These are phyloP conservation scores for Atractosteus spatula DNA, from an alignment of 2,113 vertebrate genomes.

Conservation along the genomic window DNA sequence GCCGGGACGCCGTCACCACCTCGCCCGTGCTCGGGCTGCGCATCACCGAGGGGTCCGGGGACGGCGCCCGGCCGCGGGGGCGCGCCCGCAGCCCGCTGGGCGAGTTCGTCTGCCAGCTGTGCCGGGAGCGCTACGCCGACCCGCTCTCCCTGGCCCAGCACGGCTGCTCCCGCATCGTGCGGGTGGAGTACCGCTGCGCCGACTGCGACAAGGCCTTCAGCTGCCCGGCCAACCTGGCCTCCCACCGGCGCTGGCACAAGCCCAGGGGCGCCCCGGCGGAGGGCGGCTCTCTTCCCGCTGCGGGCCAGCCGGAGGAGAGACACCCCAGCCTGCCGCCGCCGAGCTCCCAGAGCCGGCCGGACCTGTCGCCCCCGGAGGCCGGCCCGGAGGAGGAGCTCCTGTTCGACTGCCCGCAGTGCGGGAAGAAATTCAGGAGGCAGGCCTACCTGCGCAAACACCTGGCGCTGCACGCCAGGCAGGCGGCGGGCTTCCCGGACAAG, in stretches of 20 bases:
- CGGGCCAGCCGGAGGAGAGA: conserved; percentile 12
- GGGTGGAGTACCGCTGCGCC: conserved; percentile 50
- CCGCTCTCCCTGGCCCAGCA: conserved; percentile 50
- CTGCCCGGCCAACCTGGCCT: conserved; percentile 55
- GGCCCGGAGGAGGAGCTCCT: conserved; percentile 33
- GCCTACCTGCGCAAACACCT: conserved; percentile 50
- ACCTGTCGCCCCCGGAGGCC: neutral
- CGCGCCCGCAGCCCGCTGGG: conserved; percentile 29
- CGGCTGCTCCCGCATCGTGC: conserved; percentile 48
- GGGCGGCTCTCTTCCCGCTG: conserved; percentile 1
- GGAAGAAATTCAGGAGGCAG: conserved; percentile 44
- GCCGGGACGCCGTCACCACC: conserved; percentile 35
- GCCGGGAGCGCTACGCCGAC: conserved; percentile 45
- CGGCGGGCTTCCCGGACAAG: neutral
- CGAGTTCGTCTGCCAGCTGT: conserved; percentile 52
- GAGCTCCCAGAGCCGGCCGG: neutral
- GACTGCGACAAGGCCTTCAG: conserved; percentile 55
- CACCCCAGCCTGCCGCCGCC: neutral
- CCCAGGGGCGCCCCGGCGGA: conserved; percentile 27
- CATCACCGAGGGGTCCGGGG: conserved; percentile 35
- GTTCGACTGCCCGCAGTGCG: conserved; percentile 41
- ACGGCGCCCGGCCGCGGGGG: conserved; percentile 20
- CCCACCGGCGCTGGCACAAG: conserved; percentile 56
- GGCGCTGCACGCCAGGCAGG: conserved; percentile 40
- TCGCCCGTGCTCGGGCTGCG: conserved; percentile 42